These are phyloP conservation scores for Sylvia atricapilla DNA, from an alignment of 2,113 vertebrate genomes.

Conservation along the genomic window DNA sequence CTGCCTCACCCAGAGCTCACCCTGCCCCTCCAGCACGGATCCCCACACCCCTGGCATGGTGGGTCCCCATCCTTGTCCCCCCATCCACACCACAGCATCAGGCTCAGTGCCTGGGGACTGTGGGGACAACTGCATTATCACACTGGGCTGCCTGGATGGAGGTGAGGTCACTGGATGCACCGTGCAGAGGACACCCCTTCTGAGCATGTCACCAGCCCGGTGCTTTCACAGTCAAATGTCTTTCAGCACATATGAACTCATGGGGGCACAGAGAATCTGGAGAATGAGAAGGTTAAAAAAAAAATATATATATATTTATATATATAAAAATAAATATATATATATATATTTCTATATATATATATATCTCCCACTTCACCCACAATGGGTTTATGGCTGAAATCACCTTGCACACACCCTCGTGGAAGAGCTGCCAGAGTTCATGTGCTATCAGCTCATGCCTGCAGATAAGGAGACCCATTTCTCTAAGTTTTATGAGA, in stretches of 20 bases:
- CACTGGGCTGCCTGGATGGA: not conserved
- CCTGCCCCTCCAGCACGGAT: not conserved
- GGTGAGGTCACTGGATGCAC: not conserved
- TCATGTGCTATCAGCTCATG: slow-evolving; percentile 7
- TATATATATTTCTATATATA: no score
- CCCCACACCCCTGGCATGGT: accelerated
- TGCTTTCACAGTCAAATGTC: not conserved
- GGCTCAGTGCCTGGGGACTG: accelerated
- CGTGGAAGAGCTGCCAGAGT: slow-evolving; percentile 31
- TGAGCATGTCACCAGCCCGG: not conserved
- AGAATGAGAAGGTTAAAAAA: not conserved
- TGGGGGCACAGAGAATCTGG: not conserved
- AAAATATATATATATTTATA: not conserved
- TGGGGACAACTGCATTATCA: accelerated
- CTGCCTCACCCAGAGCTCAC: no score
- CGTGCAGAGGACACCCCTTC: not conserved
- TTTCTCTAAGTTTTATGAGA: not conserved
- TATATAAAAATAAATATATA: no score
- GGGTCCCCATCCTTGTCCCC: not conserved
- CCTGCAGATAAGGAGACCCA: not conserved
- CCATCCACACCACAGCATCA: not conserved
- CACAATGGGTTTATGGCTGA: not conserved
- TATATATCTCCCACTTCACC: not conserved
- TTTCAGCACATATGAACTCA: not conserved
- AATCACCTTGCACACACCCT: slow-evolving; percentile 31